Conservation (phyloP, 2,113 vertebrate genomes). For the Eudyptes chrysolophus region DNA sequence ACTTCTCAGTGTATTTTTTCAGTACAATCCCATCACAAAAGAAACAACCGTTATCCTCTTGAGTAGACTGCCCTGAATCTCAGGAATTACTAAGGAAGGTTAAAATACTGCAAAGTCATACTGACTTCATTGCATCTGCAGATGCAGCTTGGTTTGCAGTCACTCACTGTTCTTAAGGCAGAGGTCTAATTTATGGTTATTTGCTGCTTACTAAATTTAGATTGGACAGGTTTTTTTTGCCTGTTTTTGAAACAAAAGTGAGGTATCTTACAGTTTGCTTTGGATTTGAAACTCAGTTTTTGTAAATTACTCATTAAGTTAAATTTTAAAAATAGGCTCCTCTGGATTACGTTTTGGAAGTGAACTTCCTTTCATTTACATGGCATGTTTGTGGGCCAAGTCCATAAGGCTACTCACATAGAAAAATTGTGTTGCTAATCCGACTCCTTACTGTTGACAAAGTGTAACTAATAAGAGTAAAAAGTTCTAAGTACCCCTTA, state of each 20-base stretch:
- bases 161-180: not conserved
- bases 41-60: not conserved
- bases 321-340: not conserved
- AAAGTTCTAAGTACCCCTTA: not conserved
- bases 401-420: not conserved
- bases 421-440: not conserved
- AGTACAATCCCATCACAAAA: not conserved
- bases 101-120: slow-evolving; percentile 22
- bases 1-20: not conserved
- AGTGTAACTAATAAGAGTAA: not conserved
- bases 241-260: not conserved
- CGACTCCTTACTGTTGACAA: not conserved
- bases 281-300: not conserved
- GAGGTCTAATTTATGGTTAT: not conserved
- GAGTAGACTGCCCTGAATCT: not conserved
- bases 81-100: not conserved
- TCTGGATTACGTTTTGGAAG: not conserved
- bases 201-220: not conserved
- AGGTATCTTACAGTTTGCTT: not conserved
- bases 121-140: not conserved
- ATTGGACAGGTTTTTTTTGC: not conserved
- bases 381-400: not conserved
- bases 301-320: not conserved
- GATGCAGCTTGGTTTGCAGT: not conserved
- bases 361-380: not conserved